Evolutionary conservation across 1,140 invertebrate genomes (phyloP).

Genomic region (Asbolus verrucosus): DNA sequence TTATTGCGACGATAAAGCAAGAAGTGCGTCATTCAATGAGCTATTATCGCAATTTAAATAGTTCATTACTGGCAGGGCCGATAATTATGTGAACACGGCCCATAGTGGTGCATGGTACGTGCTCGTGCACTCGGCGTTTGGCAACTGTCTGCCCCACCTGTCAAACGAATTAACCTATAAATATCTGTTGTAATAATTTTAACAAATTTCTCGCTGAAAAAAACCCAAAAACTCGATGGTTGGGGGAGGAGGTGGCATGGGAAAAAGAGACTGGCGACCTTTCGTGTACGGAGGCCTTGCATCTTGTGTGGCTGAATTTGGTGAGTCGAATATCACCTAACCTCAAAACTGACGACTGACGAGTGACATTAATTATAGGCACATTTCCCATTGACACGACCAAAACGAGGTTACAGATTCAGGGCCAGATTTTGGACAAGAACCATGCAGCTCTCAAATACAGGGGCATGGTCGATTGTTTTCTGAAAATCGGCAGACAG

Average conservation of each 20-base stretch:
- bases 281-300: conserved; percentile 95
- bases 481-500: conserved; percentile 83
- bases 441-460: conserved; percentile 84
- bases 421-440: conserved; percentile 88
- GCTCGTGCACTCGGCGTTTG: no score
- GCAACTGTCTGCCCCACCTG: no score
- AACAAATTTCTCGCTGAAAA: no score
- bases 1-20: no score
- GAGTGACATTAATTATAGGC: conserved; percentile 78
- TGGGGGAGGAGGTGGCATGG: conserved; percentile 66
- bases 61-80: no score
- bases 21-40: no score
- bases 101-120: no score
- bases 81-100: no score
- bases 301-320: conserved; percentile 93
- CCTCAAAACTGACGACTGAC: conserved; percentile 13
- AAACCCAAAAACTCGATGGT: conserved; percentile 42
- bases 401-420: conserved; percentile 95
- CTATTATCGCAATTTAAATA: no score
- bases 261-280: conserved; percentile 82
- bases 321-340: conserved; percentile 70
- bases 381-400: conserved; percentile 98
- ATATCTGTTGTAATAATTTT: no score
- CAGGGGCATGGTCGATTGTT: conserved; percentile 91
- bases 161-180: conserved; percentile 14